Base-by-base conservation (phyloP, 2,888 invertebrate genomes). In the Rhyacophila evoluta region DNA sequence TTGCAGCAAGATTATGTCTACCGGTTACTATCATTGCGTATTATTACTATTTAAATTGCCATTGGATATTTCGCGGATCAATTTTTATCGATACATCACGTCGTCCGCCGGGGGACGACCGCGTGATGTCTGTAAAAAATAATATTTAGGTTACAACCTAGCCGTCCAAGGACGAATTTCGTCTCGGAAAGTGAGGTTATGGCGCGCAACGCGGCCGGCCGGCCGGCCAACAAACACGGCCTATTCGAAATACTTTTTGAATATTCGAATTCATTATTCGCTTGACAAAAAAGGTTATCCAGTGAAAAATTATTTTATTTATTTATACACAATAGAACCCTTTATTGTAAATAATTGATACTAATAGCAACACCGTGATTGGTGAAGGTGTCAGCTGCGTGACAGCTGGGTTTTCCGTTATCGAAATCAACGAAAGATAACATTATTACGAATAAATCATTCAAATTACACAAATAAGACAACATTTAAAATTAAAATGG, bases 151-250 rank as follows among this genome's bases (percentile, higher is more conserved):
- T 68, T 72, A 41, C 19, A n/a, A 27, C 38, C 55, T 72, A 67
- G 29, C 41, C 72, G 39, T 12, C 41, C 77, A 77, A 77, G 77
- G 77, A 77, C 77, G 73, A 36, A 38, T 33, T 37, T 37, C 75
- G 70, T 68, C 39, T 67, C 67, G 77, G 29, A 77, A 73, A 38
- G 77, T 77, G 6, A 77, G 68, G 77, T 79, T 79, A 79, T 77
- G 74, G 74, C 33, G 29, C 11, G n/a, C 28, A 33, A 19, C 29
- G 74, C 74, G 79, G 76, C 75, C 73, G 75, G 75, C 74, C 72
- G 72, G 75, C 69, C n/a, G n/a, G n/a, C n/a, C n/a, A n/a, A n/a
- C n/a, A n/a, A n/a, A n/a, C n/a, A n/a, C n/a, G n/a, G n/a, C n/a
- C n/a, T n/a, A n/a, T n/a, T n/a, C n/a, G n/a, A n/a, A n/a, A n/a